Base-by-base conservation (phyloP, 2,113 vertebrate species). In the Tetrax tetrax region DNA sequence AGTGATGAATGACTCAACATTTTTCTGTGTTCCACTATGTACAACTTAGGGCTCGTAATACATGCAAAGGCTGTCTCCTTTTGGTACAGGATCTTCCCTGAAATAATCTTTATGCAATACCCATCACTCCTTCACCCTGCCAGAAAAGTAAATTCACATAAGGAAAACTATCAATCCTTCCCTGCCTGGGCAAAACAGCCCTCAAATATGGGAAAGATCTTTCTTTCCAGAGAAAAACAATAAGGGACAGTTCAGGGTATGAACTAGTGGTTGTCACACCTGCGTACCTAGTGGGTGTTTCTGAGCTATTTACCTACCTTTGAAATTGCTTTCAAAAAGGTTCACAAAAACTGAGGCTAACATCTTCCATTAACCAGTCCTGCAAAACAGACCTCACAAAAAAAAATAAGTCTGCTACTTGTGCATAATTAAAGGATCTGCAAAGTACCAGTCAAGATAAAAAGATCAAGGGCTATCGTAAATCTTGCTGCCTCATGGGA, bases 401-500 rank as follows among this genome's bases (percentile, higher is more conserved):
- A 83, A 87, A 85, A 72, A 59, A 28, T n/a, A n/a, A n/a, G n/a
- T 10, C 41, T 72, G 51, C 28, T 78, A 75, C 53, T 61, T 91
- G 35, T 60, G 70, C 57, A 20, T 87, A 95, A 95, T 95, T 92
- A 97, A 93, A 96, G 92, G 94, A 82, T 76, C 90, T 92, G 76
- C 77, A 92, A 96, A 89, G 77, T 81, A 87, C 80, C 10, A 89
- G 57, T 76, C 66, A 82, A 94, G 94, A 91, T 92, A 95, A 91
- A 97, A 91, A 95, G 95, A 93, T 87, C 92, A 92, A 93, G 65
- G 72, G 61, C 72, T 84, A 51, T 93, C 69, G 63, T 96, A 96
- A 96, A 87, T 89, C 86, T 89, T 87, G 33, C 25, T 95, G 45
- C 41, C 22, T 68, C 37, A 19, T 56, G 65, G 15, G 83, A 81